Evolutionary conservation across 1,140 invertebrate genomes (phyloP).

Genomic region (Lethrus apterus): DNA sequence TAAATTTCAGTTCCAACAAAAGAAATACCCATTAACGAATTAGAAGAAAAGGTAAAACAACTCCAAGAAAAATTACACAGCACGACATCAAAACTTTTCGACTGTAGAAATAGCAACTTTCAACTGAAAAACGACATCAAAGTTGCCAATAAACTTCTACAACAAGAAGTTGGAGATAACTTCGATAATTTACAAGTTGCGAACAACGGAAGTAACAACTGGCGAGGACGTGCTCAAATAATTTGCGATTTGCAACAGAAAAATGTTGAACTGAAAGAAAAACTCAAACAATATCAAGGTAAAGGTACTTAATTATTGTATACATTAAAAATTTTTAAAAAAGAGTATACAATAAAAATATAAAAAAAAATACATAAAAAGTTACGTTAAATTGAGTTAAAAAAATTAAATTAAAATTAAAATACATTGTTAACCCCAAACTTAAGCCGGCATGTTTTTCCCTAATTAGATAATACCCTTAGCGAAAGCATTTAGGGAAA

Average conservation of each 20-base stretch:
- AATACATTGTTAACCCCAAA: too few relatives aligned
- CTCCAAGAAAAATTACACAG: conserved; percentile 51
- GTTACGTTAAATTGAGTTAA: too few relatives aligned
- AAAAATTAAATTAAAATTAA: too few relatives aligned
- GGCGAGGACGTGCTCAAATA: conserved; percentile 66
- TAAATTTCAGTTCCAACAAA: conserved; percentile 8
- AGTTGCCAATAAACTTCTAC: conserved; percentile 53
- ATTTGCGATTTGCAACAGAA: conserved; percentile 58
- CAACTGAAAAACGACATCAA: conserved; percentile 57
- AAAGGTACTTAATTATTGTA: conserved; percentile 20
- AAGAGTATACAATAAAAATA: too few relatives aligned
- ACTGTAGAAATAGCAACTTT: conserved; percentile 56
- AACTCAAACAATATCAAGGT: conserved; percentile 38
- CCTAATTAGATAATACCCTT: too few relatives aligned
- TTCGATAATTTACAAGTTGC: conserved; percentile 28
- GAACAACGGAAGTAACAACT: conserved; percentile 41
- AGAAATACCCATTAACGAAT: conserved; percentile 20
- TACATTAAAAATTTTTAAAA: conserved; percentile 7
- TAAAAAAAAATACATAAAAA: too few relatives aligned
- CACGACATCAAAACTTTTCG: conserved; percentile 55
- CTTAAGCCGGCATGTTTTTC: too few relatives aligned
- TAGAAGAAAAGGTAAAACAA: conserved; percentile 44
- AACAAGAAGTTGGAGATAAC: conserved; percentile 58
- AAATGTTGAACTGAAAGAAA: conserved; percentile 54
- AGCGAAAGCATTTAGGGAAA: too few relatives aligned